These are phyloP conservation scores for Pemphigus obesinymphae DNA, from an alignment of 1,140 invertebrate genomes.

Conservation along the genomic window DNA sequence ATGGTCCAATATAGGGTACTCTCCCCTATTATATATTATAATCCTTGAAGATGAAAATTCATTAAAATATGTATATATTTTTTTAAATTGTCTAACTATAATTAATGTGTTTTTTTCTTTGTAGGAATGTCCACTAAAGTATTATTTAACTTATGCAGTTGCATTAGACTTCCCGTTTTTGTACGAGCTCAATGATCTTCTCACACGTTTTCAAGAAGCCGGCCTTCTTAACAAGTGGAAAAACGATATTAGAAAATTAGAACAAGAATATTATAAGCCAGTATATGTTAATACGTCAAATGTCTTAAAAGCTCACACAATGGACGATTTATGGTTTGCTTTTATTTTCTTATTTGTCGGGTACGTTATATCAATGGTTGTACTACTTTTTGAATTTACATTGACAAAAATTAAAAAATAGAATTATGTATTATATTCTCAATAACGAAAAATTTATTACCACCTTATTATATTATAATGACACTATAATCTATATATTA, in stretches of 20 bases:
- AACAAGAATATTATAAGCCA: background rate
- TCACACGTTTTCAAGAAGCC: background rate
- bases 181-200: background rate
- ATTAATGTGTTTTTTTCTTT: background rate
- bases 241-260: background rate
- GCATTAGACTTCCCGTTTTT: slow-evolving; percentile 9
- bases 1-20: too few species aligned
- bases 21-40: too few species aligned
- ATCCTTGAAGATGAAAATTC: too few species aligned
- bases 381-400: background rate
- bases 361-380: background rate
- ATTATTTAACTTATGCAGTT: background rate
- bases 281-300: background rate
- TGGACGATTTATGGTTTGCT: slow-evolving; percentile 28
- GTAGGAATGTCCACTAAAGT: slow-evolving; percentile 2
- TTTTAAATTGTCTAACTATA: too few species aligned
- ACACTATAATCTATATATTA: too few species aligned
- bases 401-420: background rate
- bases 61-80: too few species aligned
- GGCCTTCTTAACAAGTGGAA: background rate
- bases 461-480: too few species aligned
- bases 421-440: too few species aligned
- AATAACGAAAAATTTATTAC: too few species aligned
- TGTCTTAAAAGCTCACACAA: background rate
- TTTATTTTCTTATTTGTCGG: slow-evolving; percentile 12